phyloP scores from a whole-genome alignment of 2,797 vertebrate genomes.

The Phoeniculus purpureus region DNA sequence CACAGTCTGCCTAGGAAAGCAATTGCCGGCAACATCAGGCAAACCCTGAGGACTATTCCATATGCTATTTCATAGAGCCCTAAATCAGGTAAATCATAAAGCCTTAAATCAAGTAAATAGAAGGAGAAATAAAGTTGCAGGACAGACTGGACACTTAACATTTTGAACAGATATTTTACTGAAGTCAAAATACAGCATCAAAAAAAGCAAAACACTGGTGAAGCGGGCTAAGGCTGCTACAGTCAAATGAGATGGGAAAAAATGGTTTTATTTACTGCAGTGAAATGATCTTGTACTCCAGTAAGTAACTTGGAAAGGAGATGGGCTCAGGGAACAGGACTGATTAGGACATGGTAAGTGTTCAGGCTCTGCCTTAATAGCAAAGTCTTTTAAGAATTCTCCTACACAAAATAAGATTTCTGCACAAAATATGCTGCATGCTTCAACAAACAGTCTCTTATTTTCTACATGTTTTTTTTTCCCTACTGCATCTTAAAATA shows the following conservation, averaged over 20 bases:
- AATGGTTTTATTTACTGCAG: background rate
- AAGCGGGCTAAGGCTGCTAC: background rate
- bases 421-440: background rate
- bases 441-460: slow-evolving; percentile 41
- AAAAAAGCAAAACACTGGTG: background rate
- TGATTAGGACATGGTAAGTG: background rate
- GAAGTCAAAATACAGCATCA: background rate
- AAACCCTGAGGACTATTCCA: background rate
- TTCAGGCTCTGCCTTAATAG: slow-evolving; percentile 16
- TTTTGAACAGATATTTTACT: background rate
- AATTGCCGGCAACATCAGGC: background rate
- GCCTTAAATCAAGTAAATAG: background rate
- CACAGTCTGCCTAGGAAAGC: background rate
- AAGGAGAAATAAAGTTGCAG: background rate
- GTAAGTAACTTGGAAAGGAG: background rate
- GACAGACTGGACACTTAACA: background rate
- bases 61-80: background rate
- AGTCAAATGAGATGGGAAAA: background rate
- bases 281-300: background rate
- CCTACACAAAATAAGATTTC: slow-evolving; percentile 30
- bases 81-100: background rate
- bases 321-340: background rate
- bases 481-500: slow-evolving; percentile 27
- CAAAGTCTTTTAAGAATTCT: slow-evolving; percentile 58
- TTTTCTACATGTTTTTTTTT: background rate